Evolutionary conservation across 2,888 invertebrate genomes (phyloP), one percentile per base, ranked within the genome.

Genomic region (Galeopsomyia nigrocyanea): DNA sequence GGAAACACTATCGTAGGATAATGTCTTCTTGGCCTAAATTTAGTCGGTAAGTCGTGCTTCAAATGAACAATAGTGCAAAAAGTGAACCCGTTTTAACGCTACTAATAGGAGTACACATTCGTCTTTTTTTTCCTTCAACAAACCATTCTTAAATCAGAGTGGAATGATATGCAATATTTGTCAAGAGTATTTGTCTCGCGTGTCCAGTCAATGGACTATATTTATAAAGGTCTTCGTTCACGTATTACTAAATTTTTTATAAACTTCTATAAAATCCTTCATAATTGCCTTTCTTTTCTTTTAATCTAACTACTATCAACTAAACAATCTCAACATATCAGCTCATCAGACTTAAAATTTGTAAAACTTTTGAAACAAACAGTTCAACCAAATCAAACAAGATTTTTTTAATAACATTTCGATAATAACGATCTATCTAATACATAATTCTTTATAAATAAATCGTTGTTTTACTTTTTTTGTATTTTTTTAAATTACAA

Each of bases 141-240:
- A 47, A 51, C 16, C 0, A 47, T 61, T 61, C 31, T 55, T 22
- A 61, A 67, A 13, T 19, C 9, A 55, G 17, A 22, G 22, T 22
- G 53, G 61, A 68, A 61, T 68, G 61, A 55, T 61, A 61, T 66
- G 22, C 56, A 46, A 46, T 58, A 61, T 47, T 61, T 61, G 46
- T 17, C 46, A 61, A 5, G 55, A 61, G 53, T 55, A 46, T 22
- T 47, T 61, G 26, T 22, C 14, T 39, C 10, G 39, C 13, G 13
- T 17, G 55, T 55, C 68, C 55, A 68, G 21, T 68, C 68, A 61
- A 68, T 68, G 60, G 60, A 68, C 53, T 19, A 14, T 62, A 21
- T n/a, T n/a, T 26, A 26, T 55, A 60, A 39, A 17, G 21, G 50
- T 65, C 10, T 13, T 53, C 14, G 0, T 19, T 53, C 47, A 13